Conservation (phyloP, 1,140 invertebrate genomes). For the Caenorhabditis latens region DNA sequence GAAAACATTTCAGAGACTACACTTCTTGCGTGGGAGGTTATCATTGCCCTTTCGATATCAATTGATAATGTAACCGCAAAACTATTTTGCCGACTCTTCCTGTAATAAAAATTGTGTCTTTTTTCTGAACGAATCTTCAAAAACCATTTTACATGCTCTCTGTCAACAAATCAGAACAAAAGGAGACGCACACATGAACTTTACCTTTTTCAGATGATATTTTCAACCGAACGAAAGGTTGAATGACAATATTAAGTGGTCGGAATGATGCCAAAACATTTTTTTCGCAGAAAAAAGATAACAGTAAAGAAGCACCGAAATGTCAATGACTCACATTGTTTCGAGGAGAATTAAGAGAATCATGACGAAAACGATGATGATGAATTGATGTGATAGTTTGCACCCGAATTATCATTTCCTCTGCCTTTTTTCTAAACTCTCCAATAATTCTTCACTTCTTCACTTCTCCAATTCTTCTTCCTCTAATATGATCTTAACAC, state of each 20-base stretch:
- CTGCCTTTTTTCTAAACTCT: neutral
- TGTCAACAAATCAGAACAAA: too few relatives aligned
- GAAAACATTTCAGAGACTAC: too few relatives aligned
- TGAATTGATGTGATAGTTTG: slow-evolving; percentile 23
- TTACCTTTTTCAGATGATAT: too few relatives aligned
- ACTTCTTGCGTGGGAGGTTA: too few relatives aligned
- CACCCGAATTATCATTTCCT: slow-evolving; percentile 31
- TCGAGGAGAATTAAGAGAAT: neutral
- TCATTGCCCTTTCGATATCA: neutral
- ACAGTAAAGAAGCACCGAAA: neutral
- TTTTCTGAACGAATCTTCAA: neutral
- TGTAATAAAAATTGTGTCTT: neutral
- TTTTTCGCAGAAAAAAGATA: too few relatives aligned
- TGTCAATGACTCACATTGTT: neutral
- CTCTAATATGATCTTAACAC: slow-evolving; percentile 13
- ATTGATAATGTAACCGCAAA: neutral
- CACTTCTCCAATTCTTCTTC: neutral
- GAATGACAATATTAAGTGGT: too few relatives aligned
- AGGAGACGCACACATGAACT: too few relatives aligned
- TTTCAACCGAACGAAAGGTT: too few relatives aligned
- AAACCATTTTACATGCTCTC: too few relatives aligned
- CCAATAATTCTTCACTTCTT: neutral
- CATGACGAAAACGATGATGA: slow-evolving; percentile 23
- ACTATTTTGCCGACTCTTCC: neutral
- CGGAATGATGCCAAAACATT: too few relatives aligned